phyloP scores from a whole-genome alignment of 64 coral and sea anemone genomes.

The Pocillopora verrucosa region DNA sequence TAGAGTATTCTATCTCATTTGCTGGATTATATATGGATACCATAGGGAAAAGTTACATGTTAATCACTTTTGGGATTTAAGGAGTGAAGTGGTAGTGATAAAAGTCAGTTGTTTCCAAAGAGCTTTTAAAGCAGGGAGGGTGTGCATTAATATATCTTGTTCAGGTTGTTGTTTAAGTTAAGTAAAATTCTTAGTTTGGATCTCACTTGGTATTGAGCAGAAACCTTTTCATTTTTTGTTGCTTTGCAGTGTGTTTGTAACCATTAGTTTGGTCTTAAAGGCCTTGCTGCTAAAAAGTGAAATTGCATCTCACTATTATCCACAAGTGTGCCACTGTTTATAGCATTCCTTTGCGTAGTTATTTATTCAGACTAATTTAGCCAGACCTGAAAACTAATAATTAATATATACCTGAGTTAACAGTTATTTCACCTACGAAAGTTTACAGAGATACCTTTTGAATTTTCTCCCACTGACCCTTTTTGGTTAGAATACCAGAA shows the following conservation, averaged over 20 bases:
- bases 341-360: not conserved
- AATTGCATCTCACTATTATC: not conserved
- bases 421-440: not conserved
- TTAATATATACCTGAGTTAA: not conserved
- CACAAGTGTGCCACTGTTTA: not conserved
- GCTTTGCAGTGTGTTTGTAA: not conserved
- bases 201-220: not conserved
- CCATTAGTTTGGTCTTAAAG: not conserved
- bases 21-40: too few relatives aligned
- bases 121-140: not conserved
- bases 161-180: not conserved
- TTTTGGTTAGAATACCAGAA: too few relatives aligned
- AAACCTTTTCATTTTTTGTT: not conserved
- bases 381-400: not conserved
- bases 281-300: not conserved
- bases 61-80: too few relatives aligned
- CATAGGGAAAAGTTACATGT: too few relatives aligned
- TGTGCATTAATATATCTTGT: not conserved
- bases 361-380: constrained; percentile 10
- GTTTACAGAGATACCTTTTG: too few relatives aligned
- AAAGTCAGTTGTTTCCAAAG: too few relatives aligned
- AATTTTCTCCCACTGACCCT: too few relatives aligned
- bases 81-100: too few relatives aligned
- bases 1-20: too few relatives aligned
- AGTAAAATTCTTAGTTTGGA: not conserved